Conservation (phyloP, 2,797 vertebrate species). For the Brachyalestes nurse region DNA sequence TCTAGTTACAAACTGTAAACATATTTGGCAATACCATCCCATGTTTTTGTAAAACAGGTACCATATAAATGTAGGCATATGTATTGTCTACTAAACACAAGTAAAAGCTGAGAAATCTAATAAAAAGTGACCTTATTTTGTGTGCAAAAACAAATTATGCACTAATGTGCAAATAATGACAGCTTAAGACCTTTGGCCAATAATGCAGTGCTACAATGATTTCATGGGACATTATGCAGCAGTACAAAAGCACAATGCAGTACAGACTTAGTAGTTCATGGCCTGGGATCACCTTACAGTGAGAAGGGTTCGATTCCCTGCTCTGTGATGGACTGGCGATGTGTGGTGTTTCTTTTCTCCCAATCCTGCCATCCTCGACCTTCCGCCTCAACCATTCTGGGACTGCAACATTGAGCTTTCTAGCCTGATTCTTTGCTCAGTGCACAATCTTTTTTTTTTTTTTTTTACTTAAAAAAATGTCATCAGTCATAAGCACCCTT, state of each 20-base stretch:
- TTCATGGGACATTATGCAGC: neutral
- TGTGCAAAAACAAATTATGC: neutral
- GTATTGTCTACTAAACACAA: neutral
- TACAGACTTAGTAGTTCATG: neutral
- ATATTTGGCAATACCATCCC: neutral
- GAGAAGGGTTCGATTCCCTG: no score
- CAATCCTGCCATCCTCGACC: no score
- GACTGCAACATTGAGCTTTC: neutral
- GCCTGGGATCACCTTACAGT: no score
- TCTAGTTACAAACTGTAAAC: slow-evolving; percentile 14
- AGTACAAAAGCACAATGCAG: neutral
- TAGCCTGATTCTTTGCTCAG: neutral
- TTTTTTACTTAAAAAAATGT: neutral
- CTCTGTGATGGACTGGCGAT: no score
- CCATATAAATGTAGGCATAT: neutral
- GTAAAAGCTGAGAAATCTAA: neutral
- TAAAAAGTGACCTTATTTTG: neutral
- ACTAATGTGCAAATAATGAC: neutral
- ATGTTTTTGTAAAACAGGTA: neutral
- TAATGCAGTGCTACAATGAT: neutral
- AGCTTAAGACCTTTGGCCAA: neutral
- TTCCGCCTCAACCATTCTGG: neutral
- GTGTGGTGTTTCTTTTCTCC: no score
- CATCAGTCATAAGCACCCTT: neutral
- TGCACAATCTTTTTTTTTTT: neutral